These are phyloP conservation scores for Erebia epiphron DNA, from an alignment of 2,888 invertebrate genomes.

Conservation along the genomic window DNA sequence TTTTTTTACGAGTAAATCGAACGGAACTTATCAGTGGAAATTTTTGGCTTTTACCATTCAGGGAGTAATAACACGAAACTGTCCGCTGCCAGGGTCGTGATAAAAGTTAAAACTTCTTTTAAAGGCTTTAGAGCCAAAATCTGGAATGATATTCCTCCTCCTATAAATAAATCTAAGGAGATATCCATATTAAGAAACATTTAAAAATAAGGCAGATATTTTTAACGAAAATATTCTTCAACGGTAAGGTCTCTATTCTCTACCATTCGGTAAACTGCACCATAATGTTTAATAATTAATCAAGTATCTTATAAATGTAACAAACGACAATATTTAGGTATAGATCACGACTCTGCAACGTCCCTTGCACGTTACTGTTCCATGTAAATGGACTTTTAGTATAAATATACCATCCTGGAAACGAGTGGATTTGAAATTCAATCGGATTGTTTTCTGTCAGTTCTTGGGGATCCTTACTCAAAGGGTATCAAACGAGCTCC, in stretches of 20 bases:
- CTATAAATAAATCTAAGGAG: no score
- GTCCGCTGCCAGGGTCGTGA: neutral
- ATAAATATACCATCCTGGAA: slow-evolving; percentile 39
- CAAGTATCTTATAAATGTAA: no score
- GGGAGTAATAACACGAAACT: neutral
- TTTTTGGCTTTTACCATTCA: neutral
- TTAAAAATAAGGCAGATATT: no score
- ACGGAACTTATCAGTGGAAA: neutral
- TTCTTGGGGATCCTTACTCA: neutral
- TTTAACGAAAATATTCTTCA: no score
- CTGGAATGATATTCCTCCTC: no score
- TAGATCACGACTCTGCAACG: neutral
- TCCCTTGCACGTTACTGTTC: neutral
- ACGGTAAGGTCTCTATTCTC: no score
- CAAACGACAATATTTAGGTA: neutral
- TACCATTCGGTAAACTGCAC: no score
- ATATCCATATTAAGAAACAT: no score
- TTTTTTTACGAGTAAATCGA: neutral
- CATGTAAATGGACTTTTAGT: slow-evolving; percentile 5
- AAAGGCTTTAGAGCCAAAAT: no score
- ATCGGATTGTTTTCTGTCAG: slow-evolving; percentile 39
- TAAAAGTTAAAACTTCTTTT: no score
- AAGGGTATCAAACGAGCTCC: no score
- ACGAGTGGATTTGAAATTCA: slow-evolving; percentile 47
- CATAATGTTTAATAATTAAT: no score